Base-by-base conservation (phyloP, 2,888 invertebrate species). In the Tetramorium bicarinatum region DNA sequence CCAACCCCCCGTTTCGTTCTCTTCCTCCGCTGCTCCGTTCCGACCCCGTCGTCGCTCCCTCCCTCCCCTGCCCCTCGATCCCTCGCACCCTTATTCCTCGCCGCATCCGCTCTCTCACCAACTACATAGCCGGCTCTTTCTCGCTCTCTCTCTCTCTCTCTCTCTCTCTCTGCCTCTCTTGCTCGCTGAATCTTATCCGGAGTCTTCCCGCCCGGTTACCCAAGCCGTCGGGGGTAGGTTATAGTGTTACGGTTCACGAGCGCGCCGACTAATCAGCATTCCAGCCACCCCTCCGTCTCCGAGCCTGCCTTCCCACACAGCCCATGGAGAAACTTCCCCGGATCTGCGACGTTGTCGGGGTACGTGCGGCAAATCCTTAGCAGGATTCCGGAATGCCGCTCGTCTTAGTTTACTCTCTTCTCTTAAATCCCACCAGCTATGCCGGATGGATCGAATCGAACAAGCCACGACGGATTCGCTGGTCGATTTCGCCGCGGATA, bases 231-330 rank as follows among this genome's bases (percentile, higher is more conserved):
- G 92, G 71, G 71, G 93, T 94, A 92, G 93, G 93, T 94, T 94
- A 94, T 94, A 94, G 93, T 93, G 93, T 94, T 94, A 94, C 93
- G 93, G 93, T 91, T 91, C 93, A 92, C 92, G 93, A 93, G 93
- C 93, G 93, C 92, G 93, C 92, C 93, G 93, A 94, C 94, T 95
- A 94, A 95, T 95, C 94, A 94, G 94, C 93, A 94, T 94, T 94
- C 93, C 93, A 92, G 89, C 88, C 88, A 88, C 85, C 91, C 89
- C 85, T 87, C 87, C 85, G 79, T 85, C 85, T 82, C 80, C 84
- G 72, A 80, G 44, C 80, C 64, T 56, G 56, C 56, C 71, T 47
- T 61, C 49, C n/a, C 80, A 49, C 83, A 71, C 69, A 75, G 71
- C 67, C 64, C 72, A 77, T 77, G 82, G 83, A 83, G 87, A 90